Base-by-base conservation (phyloP, 2,797 vertebrate species). In the Dallia pectoralis region DNA sequence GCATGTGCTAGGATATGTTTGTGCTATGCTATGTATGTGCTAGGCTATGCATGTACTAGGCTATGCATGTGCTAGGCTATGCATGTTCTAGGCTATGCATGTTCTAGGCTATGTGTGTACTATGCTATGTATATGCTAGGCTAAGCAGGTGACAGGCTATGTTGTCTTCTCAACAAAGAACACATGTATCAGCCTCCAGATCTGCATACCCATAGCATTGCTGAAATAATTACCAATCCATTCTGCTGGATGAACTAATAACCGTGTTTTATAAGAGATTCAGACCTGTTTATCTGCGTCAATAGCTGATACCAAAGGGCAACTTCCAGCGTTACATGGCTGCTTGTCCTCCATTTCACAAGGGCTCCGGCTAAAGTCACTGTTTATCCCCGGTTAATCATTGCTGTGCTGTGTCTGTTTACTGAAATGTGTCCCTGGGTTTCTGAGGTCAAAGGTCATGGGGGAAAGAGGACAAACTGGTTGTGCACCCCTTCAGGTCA, bases 321-420 rank as follows among this genome's bases (percentile, higher is more conserved):
- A 87, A 87, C 74, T 73, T 81, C 84, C 81, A 88, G 83, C 89
- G 81, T 76, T 7, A 56, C 53, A 59, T 59, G 77, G 69, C 81
- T 81, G 47, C 80, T 79, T 73, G 77, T 69, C 40, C 33, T 59
- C 15, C 44, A 74, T 89, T 90, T 91, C 87, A 89, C 87, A 86
- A 92, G 80, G 80, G 66, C 33, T 66, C 33, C 27, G 84, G 81
- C 81, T 90, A 90, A 91, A 92, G 91, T 92, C 85, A 79, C 86
- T 93, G 85, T 93, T 93, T 93, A 89, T 86, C 79, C 77, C 83
- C 56, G 40, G 88, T 93, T 91, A 94, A 94, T 93, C 66, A 93
- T 92, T 82, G 65, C 81, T 80, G 73, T 51, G 61, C 27, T 78
- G 78, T 77, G 70, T 77, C 65, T 77, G 81, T 86, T 90, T 73